Evolutionary conservation across 2,888 invertebrate species (phyloP).

Genomic region (Cataglyphis rosenhaueri): DNA sequence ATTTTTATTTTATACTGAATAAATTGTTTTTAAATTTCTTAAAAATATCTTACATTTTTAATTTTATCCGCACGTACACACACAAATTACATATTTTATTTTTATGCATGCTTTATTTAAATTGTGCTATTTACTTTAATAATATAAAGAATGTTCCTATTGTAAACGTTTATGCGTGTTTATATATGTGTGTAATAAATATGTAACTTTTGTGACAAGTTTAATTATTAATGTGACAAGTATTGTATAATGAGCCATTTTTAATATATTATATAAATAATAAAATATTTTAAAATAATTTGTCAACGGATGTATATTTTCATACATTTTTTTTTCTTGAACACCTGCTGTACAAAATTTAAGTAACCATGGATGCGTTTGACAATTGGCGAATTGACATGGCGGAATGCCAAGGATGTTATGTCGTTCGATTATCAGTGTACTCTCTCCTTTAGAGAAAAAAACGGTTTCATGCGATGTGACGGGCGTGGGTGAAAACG

Average conservation of each 20-base stretch:
- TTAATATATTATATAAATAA: neutral
- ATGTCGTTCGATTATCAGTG: conserved; percentile 55
- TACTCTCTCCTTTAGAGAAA: conserved; percentile 41
- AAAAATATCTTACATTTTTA: neutral
- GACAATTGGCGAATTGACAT: conserved; percentile 72
- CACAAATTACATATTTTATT: neutral
- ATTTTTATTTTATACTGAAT: neutral
- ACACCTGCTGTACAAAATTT: conserved; percentile 21
- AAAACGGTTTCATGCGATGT: conserved; percentile 61
- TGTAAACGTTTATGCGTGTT: conserved; percentile 45
- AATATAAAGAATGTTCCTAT: conserved; percentile 16
- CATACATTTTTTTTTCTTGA: neutral
- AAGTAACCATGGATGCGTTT: conserved; percentile 77
- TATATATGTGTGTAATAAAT: conserved; percentile 52
- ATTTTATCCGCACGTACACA: neutral
- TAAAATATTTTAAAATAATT: neutral
- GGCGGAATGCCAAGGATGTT: conserved; percentile 47
- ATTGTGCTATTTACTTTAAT: neutral
- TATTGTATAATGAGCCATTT: neutral
- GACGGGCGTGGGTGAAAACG: conserved; percentile 48
- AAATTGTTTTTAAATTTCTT: neutral
- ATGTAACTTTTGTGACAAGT: conserved; percentile 19
- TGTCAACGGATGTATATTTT: neutral
- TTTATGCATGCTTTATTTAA: neutral
- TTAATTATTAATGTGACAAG: conserved; percentile 4